A percentile compares a stretch with the other conserved stretches of the same genome.
Conservation (phyloP, 2,113 vertebrate species). For the Aptenodytes forsteri region DNA sequence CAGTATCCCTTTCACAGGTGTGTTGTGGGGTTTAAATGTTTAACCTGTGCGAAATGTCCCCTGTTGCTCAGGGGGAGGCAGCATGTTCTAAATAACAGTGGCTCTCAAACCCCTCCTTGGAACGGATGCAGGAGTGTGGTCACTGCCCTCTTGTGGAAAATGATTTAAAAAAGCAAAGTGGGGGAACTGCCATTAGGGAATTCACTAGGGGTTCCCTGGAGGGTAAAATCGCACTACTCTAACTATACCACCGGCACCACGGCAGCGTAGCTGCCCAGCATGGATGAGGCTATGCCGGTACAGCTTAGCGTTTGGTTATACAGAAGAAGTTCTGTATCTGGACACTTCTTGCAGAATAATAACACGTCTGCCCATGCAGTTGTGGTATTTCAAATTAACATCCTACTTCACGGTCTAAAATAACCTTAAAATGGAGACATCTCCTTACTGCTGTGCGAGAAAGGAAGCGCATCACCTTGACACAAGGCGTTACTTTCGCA, state of each 20-base stretch:
- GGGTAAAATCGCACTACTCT: rapidly evolving
- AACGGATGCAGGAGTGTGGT: background rate
- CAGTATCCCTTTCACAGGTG: rapidly evolving
- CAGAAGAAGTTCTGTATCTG: background rate
- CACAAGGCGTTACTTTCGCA: rapidly evolving
- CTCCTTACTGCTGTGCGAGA: background rate
- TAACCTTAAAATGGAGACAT: background rate
- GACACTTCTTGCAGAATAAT: background rate
- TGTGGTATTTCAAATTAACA: background rate
- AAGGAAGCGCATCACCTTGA: background rate
- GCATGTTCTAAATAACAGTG: background rate
- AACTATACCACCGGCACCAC: too few relatives aligned
- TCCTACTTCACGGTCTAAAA: background rate
- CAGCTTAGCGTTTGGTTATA: background rate
- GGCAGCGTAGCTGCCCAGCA: too few relatives aligned
- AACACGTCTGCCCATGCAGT: background rate
- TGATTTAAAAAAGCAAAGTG: background rate
- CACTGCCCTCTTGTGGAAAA: background rate
- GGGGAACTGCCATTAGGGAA: background rate
- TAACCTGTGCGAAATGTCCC: background rate
- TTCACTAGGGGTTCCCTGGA: background rate
- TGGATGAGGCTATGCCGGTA: rapidly evolving
- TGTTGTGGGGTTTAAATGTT: background rate
- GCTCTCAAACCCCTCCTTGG: rapidly evolving
- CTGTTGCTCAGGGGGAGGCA: background rate